Evolutionary conservation across 92 coral and sea anemone species (phyloP), one percentile per base, ranked within the genome.

Genomic region (Scolanthus callimorphus): DNA sequence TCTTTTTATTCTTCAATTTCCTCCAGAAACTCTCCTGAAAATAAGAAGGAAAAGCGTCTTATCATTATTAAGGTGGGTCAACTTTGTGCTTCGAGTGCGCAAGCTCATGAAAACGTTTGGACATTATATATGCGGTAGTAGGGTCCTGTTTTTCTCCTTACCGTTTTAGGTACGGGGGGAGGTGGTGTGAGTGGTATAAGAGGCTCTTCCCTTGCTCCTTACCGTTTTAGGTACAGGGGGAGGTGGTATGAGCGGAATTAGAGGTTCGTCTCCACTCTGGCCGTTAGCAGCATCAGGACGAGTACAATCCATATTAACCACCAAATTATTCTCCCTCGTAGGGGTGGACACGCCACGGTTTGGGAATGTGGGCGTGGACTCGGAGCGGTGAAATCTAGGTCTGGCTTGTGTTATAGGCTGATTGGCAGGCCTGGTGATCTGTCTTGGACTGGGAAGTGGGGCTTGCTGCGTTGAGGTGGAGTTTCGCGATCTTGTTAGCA

Each of bases 141-240:
- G n/a, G n/a, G n/a, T n/a, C n/a, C n/a, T n/a, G n/a, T n/a, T n/a
- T n/a, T n/a, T n/a, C n/a, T n/a, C n/a, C n/a, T n/a, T n/a, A n/a
- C n/a, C n/a, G n/a, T n/a, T n/a, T n/a, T n/a, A n/a, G n/a, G 20
- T 4, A 47, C 15, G 20, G 3, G 6, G 15, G 37, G 20, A 53
- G n/a, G n/a, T n/a, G n/a, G n/a, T n/a, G n/a, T n/a, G n/a, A n/a
- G n/a, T n/a, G n/a, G n/a, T n/a, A n/a, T n/a, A n/a, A n/a, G n/a
- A n/a, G n/a, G n/a, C n/a, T n/a, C n/a, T n/a, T n/a, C n/a, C n/a
- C n/a, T n/a, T n/a, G 41, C 41, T 6, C 15, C 90, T 51, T 73
- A 87, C 95, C 72, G 95, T 69, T 74, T 87, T 87, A 3, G 90
- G 85, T n/a, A 70, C 95, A n/a, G 95, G 95, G 17, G 90, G 90